phyloP scores from a whole-genome alignment of 64 coral and sea anemone species.

The Acropora yongei region DNA sequence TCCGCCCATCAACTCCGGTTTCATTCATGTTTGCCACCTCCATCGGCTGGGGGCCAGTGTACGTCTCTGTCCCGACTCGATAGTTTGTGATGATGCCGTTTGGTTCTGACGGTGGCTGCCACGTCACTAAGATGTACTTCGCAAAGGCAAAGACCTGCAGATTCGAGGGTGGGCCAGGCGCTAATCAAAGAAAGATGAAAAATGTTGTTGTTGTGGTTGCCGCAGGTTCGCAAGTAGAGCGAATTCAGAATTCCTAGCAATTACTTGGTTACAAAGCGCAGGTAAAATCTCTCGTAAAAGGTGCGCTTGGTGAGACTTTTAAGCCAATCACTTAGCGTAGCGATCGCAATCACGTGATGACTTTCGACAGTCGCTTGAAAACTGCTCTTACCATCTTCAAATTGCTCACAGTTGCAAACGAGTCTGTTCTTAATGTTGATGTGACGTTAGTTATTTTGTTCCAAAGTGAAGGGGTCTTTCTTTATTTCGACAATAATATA shows the following conservation, averaged over 20 bases:
- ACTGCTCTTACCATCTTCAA: too few species aligned
- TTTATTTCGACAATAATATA: neutral
- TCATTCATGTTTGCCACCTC: neutral
- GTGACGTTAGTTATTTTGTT: too few species aligned
- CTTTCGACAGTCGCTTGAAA: too few species aligned
- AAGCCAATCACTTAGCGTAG: too few species aligned
- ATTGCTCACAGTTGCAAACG: too few species aligned
- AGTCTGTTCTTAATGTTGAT: too few species aligned
- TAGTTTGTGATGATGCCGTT: slow-evolving; percentile 65
- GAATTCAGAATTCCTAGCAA: too few species aligned
- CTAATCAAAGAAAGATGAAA: neutral
- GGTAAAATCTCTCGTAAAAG: too few species aligned
- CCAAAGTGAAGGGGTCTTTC: neutral
- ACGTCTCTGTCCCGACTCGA: neutral
- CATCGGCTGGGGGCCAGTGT: neutral
- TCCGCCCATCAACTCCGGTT: neutral
- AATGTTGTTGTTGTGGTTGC: neutral
- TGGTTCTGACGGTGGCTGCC: slow-evolving; percentile 29
- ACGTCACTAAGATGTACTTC: slow-evolving; percentile 53
- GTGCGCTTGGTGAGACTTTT: too few species aligned
- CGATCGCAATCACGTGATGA: too few species aligned
- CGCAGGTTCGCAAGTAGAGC: too few species aligned
- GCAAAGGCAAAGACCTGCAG: slow-evolving; percentile 49
- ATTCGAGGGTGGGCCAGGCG: slow-evolving; percentile 36
- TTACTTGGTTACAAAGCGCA: too few species aligned